Percentiles rank a stretch among this genome's conserved stretches.
Evolutionary conservation across 1,140 invertebrate genomes (phyloP).

Genomic region (Octopus bimaculoides): DNA sequence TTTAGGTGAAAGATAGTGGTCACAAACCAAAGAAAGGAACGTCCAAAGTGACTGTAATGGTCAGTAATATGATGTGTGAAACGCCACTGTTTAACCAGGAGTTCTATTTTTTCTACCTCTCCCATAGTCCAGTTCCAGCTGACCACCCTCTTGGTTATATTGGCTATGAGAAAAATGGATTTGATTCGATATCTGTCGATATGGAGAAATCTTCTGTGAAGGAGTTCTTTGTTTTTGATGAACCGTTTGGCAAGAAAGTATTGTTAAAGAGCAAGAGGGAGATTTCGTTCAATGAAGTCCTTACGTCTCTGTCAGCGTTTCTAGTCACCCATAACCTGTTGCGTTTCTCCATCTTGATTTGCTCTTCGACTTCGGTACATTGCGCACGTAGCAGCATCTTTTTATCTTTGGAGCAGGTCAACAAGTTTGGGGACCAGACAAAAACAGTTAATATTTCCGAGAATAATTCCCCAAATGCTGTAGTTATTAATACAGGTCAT

Average conservation of each 20-base stretch:
- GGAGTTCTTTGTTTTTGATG: background rate
- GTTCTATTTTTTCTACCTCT: constrained; percentile 1
- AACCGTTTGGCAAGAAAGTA: background rate
- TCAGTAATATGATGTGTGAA: background rate
- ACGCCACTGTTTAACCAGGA: background rate
- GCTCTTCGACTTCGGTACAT: background rate
- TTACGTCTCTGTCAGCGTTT: background rate
- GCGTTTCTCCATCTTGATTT: background rate
- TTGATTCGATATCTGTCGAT: background rate
- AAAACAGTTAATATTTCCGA: background rate
- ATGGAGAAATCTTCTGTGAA: background rate
- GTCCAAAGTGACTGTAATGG: constrained; percentile 1
- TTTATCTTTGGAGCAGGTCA: background rate
- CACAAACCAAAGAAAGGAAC: constrained; percentile 1
- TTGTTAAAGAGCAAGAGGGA: background rate
- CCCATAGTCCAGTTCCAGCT: background rate
- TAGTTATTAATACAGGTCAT: background rate
- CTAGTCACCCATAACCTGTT: constrained; percentile 4
- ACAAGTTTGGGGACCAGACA: background rate
- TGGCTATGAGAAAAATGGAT: constrained; percentile 2
- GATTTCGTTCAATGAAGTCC: background rate
- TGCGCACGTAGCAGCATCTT: background rate
- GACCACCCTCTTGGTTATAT: background rate
- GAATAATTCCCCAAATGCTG: background rate
- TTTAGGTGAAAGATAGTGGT: constrained; percentile 4